Conservation (phyloP, 2,888 invertebrate genomes). For the Lithophane semibrunnea region DNA sequence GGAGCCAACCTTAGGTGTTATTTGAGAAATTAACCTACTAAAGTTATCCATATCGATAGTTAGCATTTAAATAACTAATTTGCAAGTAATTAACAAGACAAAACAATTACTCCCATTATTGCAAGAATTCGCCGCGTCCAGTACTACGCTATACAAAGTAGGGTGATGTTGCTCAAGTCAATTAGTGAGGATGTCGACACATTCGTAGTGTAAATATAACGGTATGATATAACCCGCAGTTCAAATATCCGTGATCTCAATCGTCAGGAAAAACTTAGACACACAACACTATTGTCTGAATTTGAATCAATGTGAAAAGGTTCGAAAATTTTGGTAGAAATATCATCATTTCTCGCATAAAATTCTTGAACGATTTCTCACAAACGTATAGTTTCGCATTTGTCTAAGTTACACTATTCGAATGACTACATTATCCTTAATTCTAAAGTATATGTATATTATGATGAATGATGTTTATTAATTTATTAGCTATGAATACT, state of each 20-base stretch:
- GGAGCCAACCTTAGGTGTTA: slow-evolving; percentile 28
- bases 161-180: slow-evolving; percentile 79
- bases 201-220: slow-evolving; percentile 59
- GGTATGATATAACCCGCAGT: slow-evolving; percentile 49
- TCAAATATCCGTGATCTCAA: slow-evolving; percentile 66
- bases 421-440: slow-evolving; percentile 9
- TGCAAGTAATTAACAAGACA: slow-evolving; percentile 15
- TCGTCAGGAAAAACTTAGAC: slow-evolving; percentile 36
- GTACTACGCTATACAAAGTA: slow-evolving; percentile 42
- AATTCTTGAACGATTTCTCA: slow-evolving; percentile 19
- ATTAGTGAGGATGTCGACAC: slow-evolving; percentile 70
- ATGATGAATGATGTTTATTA: slow-evolving; percentile 46
- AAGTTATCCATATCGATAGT: slow-evolving; percentile 58
- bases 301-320: neutral
- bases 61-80: slow-evolving; percentile 48
- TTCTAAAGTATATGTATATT: slow-evolving; percentile 46
- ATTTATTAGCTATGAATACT: slow-evolving; percentile 61
- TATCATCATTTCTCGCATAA: slow-evolving; percentile 14
- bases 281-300: slow-evolving; percentile 1
- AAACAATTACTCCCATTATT: slow-evolving; percentile 26
- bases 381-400: slow-evolving; percentile 25
- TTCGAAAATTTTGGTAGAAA: neutral
- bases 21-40: slow-evolving; percentile 31
- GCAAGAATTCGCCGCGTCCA: slow-evolving; percentile 49
- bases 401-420: slow-evolving; percentile 7